These are phyloP conservation scores for Ophioninae sp. DNA, from an alignment of 2,888 invertebrate genomes.

Conservation along the genomic window DNA sequence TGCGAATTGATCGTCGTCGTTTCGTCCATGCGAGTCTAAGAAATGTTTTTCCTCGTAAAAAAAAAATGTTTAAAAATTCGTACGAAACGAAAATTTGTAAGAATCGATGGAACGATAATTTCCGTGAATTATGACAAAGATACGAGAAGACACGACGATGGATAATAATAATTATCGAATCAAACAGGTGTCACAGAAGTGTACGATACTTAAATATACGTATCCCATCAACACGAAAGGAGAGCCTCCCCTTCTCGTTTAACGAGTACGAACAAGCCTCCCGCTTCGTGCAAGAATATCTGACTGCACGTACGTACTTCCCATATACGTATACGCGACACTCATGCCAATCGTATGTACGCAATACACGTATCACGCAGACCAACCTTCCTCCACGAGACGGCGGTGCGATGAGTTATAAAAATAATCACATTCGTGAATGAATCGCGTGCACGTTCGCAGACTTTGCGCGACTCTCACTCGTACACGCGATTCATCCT, in stretches of 20 bases:
- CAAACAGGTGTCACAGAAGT: slow-evolving; percentile 37
- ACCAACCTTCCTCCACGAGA: slow-evolving; percentile 31
- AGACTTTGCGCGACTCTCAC: slow-evolving; percentile 48
- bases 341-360: neutral
- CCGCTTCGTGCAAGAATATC: neutral
- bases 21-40: slow-evolving; percentile 19
- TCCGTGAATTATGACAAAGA: slow-evolving; percentile 2
- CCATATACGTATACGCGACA: slow-evolving; percentile 5
- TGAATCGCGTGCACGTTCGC: slow-evolving; percentile 66
- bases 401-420: slow-evolving; percentile 32
- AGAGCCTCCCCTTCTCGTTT: slow-evolving; percentile 20
- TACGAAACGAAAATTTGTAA: slow-evolving; percentile 24
- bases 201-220: slow-evolving; percentile 14
- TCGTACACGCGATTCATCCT: slow-evolving; percentile 36
- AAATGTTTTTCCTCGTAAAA: neutral
- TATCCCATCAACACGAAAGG: slow-evolving; percentile 43
- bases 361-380: slow-evolving; percentile 1
- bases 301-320: neutral
- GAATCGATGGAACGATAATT: slow-evolving; percentile 28
- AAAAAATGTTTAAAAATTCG: neutral
- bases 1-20: slow-evolving; percentile 54
- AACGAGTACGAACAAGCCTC: slow-evolving; percentile 30
- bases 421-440: slow-evolving; percentile 65
- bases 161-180: slow-evolving; percentile 47
- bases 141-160: slow-evolving; percentile 19